Evolutionary conservation across 2,113 vertebrate genomes (phyloP).

Genomic region (Xenopus laevis): DNA sequence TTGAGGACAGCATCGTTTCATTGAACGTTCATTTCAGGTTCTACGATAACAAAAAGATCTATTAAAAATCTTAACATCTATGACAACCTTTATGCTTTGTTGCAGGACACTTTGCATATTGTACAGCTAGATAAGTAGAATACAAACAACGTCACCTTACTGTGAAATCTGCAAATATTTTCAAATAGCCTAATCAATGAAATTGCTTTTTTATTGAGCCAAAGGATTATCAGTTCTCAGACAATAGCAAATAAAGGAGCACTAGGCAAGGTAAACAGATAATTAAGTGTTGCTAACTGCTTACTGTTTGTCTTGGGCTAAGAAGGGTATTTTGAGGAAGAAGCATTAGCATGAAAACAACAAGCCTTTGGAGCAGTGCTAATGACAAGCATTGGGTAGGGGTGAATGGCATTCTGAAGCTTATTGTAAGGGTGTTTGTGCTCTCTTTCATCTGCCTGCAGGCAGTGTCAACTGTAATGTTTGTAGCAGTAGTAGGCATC

Average conservation of each 20-base stretch:
- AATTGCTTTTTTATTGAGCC: constrained; percentile 36
- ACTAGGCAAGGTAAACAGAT: constrained; percentile 38
- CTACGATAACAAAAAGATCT: no score
- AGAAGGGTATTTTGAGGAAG: constrained; percentile 35
- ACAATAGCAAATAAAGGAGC: constrained; percentile 26
- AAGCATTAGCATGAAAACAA: constrained; percentile 41
- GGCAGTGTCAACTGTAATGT: not conserved
- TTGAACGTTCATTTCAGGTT: no score
- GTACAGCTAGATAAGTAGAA: no score
- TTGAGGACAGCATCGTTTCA: no score
- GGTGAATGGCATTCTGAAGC: not conserved
- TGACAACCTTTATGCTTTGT: no score
- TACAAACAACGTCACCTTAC: no score
- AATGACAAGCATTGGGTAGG: constrained; percentile 18
- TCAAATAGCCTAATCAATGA: constrained; percentile 4
- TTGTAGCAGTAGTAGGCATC: no score
- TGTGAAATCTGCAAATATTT: no score
- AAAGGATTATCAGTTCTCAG: constrained; percentile 42
- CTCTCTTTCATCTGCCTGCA: not conserved
- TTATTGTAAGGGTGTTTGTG: not conserved
- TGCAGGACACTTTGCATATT: no score
- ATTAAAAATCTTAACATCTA: no score
- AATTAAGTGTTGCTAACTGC: constrained; percentile 33
- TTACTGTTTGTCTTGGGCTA: constrained; percentile 13
- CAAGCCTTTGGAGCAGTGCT: constrained; percentile 32